These are phyloP conservation scores for Mirza zaza DNA, from an alignment of 2,113 vertebrate genomes.

Conservation along the genomic window DNA sequence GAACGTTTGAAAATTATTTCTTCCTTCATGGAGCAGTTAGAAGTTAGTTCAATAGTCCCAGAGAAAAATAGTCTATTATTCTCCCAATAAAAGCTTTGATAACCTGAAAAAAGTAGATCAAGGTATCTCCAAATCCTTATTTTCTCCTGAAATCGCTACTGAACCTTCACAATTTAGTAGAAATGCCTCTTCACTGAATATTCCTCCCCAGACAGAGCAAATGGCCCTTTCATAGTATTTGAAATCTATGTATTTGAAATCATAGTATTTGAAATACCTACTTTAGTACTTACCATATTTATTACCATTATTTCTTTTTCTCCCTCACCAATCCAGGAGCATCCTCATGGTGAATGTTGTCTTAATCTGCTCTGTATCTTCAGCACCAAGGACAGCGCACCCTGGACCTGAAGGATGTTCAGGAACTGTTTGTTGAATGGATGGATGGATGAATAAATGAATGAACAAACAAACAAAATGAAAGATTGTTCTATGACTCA, in stretches of 20 bases:
- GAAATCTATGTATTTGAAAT: neutral
- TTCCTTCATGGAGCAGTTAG: neutral
- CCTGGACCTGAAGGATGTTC: neutral
- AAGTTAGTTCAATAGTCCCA: neutral
- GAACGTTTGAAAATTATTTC: neutral
- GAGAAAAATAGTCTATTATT: neutral
- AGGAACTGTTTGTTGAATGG: neutral
- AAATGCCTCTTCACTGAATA: neutral
- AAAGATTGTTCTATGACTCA: neutral
- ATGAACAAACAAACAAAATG: neutral
- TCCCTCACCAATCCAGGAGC: neutral
- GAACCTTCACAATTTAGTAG: neutral
- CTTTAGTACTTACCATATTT: neutral
- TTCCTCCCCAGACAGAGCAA: neutral
- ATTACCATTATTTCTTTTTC: neutral
- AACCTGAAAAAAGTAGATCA: neutral
- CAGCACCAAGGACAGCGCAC: neutral
- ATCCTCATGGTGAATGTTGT: neutral
- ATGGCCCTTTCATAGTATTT: neutral
- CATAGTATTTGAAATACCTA: too few relatives aligned
- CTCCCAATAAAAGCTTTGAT: neutral
- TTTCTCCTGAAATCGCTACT: neutral
- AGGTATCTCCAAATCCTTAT: neutral
- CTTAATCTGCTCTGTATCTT: neutral
- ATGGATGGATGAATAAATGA: neutral